phyloP scores from a whole-genome alignment of 2,888 invertebrate genomes.

The Synergus umbraculus region DNA sequence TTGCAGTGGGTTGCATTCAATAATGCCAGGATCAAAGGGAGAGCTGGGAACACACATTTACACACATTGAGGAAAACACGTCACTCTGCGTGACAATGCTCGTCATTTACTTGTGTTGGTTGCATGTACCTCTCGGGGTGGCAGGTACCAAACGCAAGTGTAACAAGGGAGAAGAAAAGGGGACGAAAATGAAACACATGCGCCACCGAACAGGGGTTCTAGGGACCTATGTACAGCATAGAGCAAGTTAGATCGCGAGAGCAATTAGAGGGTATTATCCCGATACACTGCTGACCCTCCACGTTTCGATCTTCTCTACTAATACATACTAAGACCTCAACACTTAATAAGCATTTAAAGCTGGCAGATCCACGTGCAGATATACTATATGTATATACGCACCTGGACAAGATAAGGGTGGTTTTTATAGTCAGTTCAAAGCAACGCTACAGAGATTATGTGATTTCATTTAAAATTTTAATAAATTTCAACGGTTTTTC shows the following conservation, averaged over 20 bases:
- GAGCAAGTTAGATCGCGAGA: slow-evolving; percentile 47
- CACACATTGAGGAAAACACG: slow-evolving; percentile 46
- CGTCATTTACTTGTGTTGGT: slow-evolving; percentile 53
- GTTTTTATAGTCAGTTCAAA: not conserved
- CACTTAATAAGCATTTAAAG: not conserved
- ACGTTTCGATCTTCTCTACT: slow-evolving; percentile 1
- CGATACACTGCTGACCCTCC: slow-evolving; percentile 50
- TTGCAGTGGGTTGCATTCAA: slow-evolving; percentile 60
- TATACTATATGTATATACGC: not conserved
- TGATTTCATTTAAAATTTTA: not conserved
- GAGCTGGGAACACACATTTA: slow-evolving; percentile 35
- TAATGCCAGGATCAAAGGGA: slow-evolving; percentile 63
- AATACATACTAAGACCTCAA: not conserved
- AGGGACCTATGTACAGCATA: slow-evolving; percentile 43
- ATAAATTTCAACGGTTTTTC: too few relatives aligned
- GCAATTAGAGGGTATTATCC: slow-evolving; percentile 57
- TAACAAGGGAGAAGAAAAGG: slow-evolving; percentile 63
- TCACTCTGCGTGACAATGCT: slow-evolving; percentile 47
- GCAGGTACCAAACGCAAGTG: slow-evolving; percentile 73
- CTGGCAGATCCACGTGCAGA: not conserved
- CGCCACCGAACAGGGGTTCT: slow-evolving; percentile 62
- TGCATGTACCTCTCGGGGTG: slow-evolving; percentile 67
- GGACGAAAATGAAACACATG: slow-evolving; percentile 66
- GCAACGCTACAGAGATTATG: not conserved
- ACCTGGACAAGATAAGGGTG: not conserved